Percentiles rank a stretch among this genome's conserved stretches.
Evolutionary conservation across 1,140 invertebrate genomes (phyloP).

Genomic region (Diorhabda carinulata): DNA sequence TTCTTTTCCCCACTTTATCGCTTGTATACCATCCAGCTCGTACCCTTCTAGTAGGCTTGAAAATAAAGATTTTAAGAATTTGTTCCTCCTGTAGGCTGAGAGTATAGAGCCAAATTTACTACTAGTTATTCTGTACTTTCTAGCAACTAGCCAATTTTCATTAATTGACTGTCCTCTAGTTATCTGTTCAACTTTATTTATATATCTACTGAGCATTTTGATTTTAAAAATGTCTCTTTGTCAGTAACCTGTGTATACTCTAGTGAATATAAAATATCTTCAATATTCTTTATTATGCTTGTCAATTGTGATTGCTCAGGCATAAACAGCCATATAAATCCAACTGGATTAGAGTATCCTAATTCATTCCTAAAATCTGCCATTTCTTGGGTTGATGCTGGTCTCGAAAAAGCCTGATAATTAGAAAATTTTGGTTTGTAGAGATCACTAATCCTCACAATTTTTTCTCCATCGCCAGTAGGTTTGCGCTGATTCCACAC

Average conservation of each 20-base stretch:
- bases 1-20: conserved; percentile 17
- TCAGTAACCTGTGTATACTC: not conserved
- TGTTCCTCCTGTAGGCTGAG: conserved; percentile 15
- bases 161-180: conserved; percentile 22
- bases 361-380: no score
- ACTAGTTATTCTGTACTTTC: conserved; percentile 19
- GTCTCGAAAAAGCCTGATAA: no score
- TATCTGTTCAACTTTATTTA: not conserved
- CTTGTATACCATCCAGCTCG: conserved; percentile 13
- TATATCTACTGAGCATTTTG: conserved; percentile 11
- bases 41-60: conserved; percentile 19
- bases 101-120: conserved; percentile 24
- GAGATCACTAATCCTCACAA: not conserved
- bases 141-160: conserved; percentile 21
- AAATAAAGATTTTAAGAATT: conserved; percentile 21
- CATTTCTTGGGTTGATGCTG: no score
- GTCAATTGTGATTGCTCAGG: no score
- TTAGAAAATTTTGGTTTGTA: no score
- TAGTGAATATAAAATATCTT: conserved; percentile 13
- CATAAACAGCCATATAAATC: no score
- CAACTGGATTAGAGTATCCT: no score
- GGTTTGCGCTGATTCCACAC: not conserved
- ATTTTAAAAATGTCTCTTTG: conserved; percentile 14
- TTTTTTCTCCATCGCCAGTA: not conserved
- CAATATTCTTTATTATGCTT: no score